Evolutionary conservation across 2,797 vertebrate genomes (phyloP).

Genomic region (Tolypeutes matacus): DNA sequence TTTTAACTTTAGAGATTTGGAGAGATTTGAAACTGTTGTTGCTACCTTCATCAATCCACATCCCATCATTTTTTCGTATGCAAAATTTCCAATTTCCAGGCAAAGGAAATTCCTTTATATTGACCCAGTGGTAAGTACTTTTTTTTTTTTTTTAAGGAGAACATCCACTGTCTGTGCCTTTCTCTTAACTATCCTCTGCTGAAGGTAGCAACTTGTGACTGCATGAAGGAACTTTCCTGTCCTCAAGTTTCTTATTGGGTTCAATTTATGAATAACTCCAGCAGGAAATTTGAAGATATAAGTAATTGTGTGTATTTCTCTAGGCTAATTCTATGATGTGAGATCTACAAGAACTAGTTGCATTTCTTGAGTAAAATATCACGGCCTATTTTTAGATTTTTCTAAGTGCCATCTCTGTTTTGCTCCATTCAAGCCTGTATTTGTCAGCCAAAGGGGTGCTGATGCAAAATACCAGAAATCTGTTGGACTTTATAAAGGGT

Average conservation of each 20-base stretch:
- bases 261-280: neutral
- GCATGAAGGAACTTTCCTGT: neutral
- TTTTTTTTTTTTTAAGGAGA: too few relatives aligned
- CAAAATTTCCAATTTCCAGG: neutral
- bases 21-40: too few relatives aligned
- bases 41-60: too few relatives aligned
- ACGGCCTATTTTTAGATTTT: neutral
- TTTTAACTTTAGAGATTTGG: too few relatives aligned
- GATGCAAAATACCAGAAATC: too few relatives aligned
- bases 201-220: too few relatives aligned
- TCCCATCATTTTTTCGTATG: too few relatives aligned
- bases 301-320: neutral
- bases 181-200: neutral
- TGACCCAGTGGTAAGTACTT: neutral
- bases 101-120: neutral
- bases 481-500: too few relatives aligned
- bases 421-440: too few relatives aligned
- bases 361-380: neutral
- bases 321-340: neutral
- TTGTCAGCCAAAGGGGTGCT: too few relatives aligned
- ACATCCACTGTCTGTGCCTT: neutral
- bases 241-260: neutral
- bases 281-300: neutral
- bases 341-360: neutral
- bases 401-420: too few relatives aligned